Evolutionary conservation across 1,140 invertebrate genomes (phyloP), one percentile per base, ranked within the genome.

Genomic region (Zophobas morio): DNA sequence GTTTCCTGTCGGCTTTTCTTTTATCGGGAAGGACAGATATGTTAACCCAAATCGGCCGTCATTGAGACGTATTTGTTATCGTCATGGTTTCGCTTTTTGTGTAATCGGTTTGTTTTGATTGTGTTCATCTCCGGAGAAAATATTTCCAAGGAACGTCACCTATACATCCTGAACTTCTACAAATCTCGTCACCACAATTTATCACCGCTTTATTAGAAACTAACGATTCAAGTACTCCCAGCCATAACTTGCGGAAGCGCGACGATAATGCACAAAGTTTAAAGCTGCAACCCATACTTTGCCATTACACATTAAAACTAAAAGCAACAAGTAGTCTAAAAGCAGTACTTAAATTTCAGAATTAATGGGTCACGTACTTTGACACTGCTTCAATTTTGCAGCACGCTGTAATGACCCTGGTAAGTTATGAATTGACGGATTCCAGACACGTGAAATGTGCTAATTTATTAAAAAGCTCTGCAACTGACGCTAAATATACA

Each of bases 281-380:
- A n/a, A 4, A 20, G 4, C 20, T 51, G 49, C 49, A 51, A 51
- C 20, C 20, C 20, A 20, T 20, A 20, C 49, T 51, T 46, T 8
- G 49, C 2, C n/a, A 4, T 20, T 2, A 20, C 49, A 46, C 20
- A 20, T 20, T 20, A 20, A 20, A 20, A 20, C 6, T 46, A 51
- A 51, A 20, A 51, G 49, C 49, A 51, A 51, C 49, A 51, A 51
- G 49, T 51, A 4, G 20, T 51, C 20, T 20, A 20, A 20, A 20
- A 20, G 49, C 6, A 20, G n/a, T 20, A 51, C 49, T 51, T 51
- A 51, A 51, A 51, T 51, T 51, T 51, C 49, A 2, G 49, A 51
- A 51, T 20, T 51, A 20, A 51, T 51, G 49, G 20, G 49, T 51
- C 49, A 51, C 49, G 49, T 51, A 51, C 49, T 5, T 51, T 51